phyloP scores from a whole-genome alignment of 2,797 vertebrate genomes.

The Hozukius guyotensis region DNA sequence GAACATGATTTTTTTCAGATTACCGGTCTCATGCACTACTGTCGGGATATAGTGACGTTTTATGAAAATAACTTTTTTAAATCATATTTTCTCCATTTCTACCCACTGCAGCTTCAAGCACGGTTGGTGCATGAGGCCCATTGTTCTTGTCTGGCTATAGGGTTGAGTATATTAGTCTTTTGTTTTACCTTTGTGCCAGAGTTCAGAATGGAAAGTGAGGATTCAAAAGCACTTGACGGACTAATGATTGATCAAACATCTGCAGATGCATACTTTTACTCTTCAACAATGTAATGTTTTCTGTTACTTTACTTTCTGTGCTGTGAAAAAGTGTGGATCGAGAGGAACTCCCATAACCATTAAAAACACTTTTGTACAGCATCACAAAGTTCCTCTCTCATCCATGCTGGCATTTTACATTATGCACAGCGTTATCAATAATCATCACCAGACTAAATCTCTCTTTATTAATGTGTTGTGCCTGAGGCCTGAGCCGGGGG shows the following conservation, averaged over 20 bases:
- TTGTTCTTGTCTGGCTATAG: not conserved
- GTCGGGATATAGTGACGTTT: no score
- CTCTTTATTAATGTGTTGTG: conserved; percentile 68
- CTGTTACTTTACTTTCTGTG: not conserved
- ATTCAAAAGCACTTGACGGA: not conserved
- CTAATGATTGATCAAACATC: not conserved
- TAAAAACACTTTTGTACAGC: conserved; percentile 24
- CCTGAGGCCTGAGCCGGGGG: conserved; percentile 56
- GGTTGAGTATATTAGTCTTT: not conserved
- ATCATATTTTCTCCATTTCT: no score
- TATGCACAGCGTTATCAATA: conserved; percentile 67
- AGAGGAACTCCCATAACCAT: conserved; percentile 13
- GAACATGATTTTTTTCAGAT: no score
- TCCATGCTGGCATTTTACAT: conserved; percentile 65
- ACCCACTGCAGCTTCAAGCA: no score
- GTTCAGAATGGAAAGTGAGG: not conserved
- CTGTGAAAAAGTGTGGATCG: not conserved
- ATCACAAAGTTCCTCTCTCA: conserved; percentile 42
- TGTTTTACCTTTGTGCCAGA: not conserved
- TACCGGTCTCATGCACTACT: no score
- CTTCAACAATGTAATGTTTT: not conserved
- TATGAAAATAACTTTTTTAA: no score
- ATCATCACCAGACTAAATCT: conserved; percentile 65
- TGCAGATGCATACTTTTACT: not conserved
- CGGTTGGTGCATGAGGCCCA: no score